phyloP scores from a whole-genome alignment of 1,140 invertebrate species.

The Diorhabda sublineata region DNA sequence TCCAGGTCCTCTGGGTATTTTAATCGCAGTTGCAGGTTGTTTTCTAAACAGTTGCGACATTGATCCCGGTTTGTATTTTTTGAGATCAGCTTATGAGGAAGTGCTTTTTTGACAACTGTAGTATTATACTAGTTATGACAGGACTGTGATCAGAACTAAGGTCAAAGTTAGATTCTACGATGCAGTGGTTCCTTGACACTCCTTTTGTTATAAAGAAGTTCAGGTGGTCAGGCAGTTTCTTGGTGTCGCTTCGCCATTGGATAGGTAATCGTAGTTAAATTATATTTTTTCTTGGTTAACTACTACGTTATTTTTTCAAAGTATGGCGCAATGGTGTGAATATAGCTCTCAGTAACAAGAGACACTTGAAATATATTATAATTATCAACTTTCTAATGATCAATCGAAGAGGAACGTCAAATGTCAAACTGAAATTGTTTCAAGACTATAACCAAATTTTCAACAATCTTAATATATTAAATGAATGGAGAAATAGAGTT shows the following conservation, averaged over 20 bases:
- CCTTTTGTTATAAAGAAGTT: background rate
- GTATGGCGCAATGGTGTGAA: too few relatives aligned
- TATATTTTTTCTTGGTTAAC: slow-evolving; percentile 21
- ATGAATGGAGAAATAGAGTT: too few relatives aligned
- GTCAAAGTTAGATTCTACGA: slow-evolving; percentile 5
- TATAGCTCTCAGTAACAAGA: too few relatives aligned
- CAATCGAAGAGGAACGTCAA: too few relatives aligned
- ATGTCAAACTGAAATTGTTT: too few relatives aligned
- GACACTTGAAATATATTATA: too few relatives aligned
- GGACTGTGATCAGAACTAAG: background rate
- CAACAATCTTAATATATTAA: too few relatives aligned
- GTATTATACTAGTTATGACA: background rate
- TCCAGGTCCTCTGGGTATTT: slow-evolving; percentile 2
- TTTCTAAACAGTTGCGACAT: background rate
- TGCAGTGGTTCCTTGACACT: background rate
- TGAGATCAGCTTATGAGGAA: background rate
- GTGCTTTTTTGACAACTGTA: background rate
- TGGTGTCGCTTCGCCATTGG: slow-evolving; percentile 34
- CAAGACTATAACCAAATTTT: too few relatives aligned
- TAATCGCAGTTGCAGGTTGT: background rate
- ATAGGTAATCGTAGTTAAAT: slow-evolving; percentile 33
- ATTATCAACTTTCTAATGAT: too few relatives aligned
- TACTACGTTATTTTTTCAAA: too few relatives aligned
- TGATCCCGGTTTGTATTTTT: background rate
- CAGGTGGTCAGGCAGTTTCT: background rate